Evolutionary conservation across 1,140 invertebrate genomes (phyloP).

Genomic region (Portunus trituberculatus): DNA sequence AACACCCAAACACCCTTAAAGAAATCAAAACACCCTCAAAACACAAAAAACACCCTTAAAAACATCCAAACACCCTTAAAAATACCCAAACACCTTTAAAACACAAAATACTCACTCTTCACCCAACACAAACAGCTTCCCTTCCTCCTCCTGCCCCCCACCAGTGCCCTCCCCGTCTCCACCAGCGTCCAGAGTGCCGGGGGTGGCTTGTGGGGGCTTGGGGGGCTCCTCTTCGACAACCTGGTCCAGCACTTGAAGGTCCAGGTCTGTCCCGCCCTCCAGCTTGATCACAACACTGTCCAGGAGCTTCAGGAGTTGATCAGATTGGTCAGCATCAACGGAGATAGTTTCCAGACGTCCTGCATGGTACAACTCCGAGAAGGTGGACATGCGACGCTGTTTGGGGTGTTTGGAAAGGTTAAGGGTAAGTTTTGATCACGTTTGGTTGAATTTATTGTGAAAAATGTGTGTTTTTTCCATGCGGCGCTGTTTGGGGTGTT

Average conservation of each 20-base stretch:
- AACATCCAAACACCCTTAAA: not conserved
- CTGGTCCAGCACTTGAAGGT: conserved; percentile 83
- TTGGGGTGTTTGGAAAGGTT: not conserved
- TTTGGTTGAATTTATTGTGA: too few relatives aligned
- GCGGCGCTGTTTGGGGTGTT: too few relatives aligned
- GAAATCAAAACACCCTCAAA: not conserved
- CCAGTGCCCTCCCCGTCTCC: too few relatives aligned
- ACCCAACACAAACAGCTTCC: conserved; percentile 76
- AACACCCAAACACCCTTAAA: too few relatives aligned
- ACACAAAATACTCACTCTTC: conserved; percentile 77
- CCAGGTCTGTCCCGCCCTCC: conserved; percentile 97
- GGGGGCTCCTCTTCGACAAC: conserved; percentile 77
- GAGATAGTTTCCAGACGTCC: conserved; percentile 88
- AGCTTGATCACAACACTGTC: conserved; percentile 98
- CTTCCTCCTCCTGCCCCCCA: conserved; percentile 8
- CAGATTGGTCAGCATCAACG: conserved; percentile 93
- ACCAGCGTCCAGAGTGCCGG: conserved; percentile 6
- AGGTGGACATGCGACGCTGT: conserved; percentile 93
- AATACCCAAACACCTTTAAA: conserved; percentile 3
- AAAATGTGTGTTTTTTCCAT: too few relatives aligned
- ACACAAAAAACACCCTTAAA: not conserved
- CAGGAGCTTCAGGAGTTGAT: conserved; percentile 92
- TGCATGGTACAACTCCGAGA: conserved; percentile 90
- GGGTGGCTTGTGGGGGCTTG: conserved; percentile 72
- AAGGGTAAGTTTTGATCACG: not conserved